Conservation (phyloP, 1,140 invertebrate species). For the Bombus picipes region DNA sequence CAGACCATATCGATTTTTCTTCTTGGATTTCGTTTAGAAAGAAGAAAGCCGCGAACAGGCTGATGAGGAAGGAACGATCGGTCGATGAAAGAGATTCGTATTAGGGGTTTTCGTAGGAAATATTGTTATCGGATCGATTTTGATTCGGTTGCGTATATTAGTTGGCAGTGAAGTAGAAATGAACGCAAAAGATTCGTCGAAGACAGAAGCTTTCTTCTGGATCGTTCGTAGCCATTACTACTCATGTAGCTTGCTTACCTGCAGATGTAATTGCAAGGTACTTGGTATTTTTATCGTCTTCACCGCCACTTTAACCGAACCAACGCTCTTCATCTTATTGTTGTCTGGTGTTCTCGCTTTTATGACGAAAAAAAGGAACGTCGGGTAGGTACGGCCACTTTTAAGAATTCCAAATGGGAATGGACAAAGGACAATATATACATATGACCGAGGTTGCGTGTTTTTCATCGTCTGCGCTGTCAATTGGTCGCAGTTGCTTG, state of each 20-base stretch:
- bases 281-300: conserved; percentile 79
- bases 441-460: conserved; percentile 49
- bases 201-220: neutral
- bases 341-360: conserved; percentile 79
- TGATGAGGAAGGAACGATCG: neutral
- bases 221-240: conserved; percentile 67
- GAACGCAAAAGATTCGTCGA: no score
- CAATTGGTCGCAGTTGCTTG: conserved; percentile 57
- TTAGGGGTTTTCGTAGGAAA: no score
- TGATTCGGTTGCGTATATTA: accelerated
- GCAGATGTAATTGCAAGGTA: conserved; percentile 79
- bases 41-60: neutral
- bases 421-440: conserved; percentile 75
- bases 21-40: conserved; percentile 38
- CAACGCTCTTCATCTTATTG: conserved; percentile 78
- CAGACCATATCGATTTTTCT: conserved; percentile 64
- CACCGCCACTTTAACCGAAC: conserved; percentile 75
- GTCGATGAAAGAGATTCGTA: neutral
- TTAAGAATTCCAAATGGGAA: conserved; percentile 76
- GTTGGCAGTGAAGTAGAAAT: no score
- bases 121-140: no score
- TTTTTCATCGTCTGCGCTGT: conserved; percentile 61
- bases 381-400: conserved; percentile 61
- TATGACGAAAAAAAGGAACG: conserved; percentile 70
- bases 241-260: conserved; percentile 66